Percentiles rank a stretch among this genome's conserved stretches.
Conservation (phyloP, 1,140 invertebrate genomes). For the Hestina assimilis region DNA sequence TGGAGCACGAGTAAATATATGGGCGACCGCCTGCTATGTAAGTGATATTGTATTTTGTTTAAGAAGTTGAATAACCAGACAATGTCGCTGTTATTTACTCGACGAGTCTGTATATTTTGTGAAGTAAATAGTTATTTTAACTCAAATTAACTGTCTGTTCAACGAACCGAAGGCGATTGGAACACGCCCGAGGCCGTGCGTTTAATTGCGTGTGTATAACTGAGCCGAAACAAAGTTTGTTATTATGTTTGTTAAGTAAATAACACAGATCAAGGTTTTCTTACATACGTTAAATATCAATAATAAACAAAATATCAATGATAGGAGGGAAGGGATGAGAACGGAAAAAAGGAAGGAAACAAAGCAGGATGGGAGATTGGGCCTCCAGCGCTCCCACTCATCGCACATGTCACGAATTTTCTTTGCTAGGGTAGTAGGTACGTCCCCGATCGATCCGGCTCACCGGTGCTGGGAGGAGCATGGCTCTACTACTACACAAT, state of each 20-base stretch:
- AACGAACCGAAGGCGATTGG: background rate
- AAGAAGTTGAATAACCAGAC: background rate
- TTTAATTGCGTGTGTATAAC: slow-evolving; percentile 15
- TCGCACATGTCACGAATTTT: no score
- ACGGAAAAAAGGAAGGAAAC: no score
- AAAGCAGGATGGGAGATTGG: no score
- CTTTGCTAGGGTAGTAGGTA: no score
- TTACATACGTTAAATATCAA: background rate
- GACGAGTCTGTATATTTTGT: background rate
- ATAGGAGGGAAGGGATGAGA: no score
- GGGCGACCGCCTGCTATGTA: no score
- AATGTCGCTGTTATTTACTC: background rate
- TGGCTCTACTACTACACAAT: no score
- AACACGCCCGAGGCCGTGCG: slow-evolving; percentile 11
- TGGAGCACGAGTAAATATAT: no score
- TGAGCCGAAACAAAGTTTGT: background rate
- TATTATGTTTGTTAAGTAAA: background rate
- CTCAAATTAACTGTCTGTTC: background rate
- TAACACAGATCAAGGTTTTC: background rate
- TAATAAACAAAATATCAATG: background rate
- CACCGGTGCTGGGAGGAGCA: no score
- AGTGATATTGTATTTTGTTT: no score
- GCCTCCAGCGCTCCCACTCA: no score
- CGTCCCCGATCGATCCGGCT: no score
- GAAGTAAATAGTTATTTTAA: slow-evolving; percentile 3